These are phyloP conservation scores for Sphinx pinastri DNA, from an alignment of 2,888 invertebrate genomes.

Conservation along the genomic window DNA sequence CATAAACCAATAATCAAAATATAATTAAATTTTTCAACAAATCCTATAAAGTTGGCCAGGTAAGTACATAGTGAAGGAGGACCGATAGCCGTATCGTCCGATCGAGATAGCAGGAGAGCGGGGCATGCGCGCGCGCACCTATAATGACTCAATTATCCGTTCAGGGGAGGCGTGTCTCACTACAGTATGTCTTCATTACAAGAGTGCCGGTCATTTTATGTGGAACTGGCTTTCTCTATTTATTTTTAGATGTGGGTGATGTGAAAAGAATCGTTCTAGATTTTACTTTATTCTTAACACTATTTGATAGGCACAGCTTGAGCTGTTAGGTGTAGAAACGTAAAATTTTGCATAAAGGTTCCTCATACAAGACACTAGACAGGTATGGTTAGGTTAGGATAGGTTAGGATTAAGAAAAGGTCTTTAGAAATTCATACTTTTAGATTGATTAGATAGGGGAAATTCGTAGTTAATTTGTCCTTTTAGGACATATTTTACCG, in stretches of 20 bases:
- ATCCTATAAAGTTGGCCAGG: conserved; percentile 4
- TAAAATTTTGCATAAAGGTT: too few relatives aligned
- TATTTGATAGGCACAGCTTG: too few relatives aligned
- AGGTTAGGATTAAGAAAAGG: too few relatives aligned
- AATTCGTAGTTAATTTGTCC: too few relatives aligned
- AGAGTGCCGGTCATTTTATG: conserved; percentile 42
- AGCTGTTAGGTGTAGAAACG: too few relatives aligned
- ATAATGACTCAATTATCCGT: conserved; percentile 84
- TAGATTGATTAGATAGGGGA: too few relatives aligned
- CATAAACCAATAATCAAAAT: conserved; percentile 20
- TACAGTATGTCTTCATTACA: conserved; percentile 80
- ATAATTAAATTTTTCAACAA: conserved; percentile 20
- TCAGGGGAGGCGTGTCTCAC: conserved; percentile 75
- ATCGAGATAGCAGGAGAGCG: conserved; percentile 62
- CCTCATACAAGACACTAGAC: too few relatives aligned
- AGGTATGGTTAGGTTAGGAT: too few relatives aligned
- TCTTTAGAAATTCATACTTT: too few relatives aligned
- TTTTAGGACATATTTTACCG: too few relatives aligned
- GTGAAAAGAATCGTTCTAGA: neutral
- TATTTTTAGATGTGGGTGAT: neutral
- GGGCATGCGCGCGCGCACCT: conserved; percentile 70
- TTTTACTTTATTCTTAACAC: neutral
- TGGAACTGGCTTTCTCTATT: conserved; percentile 42
- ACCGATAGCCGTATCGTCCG: conserved; percentile 62
- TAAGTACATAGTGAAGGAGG: conserved; percentile 52